Conservation (phyloP, 2,888 invertebrate genomes). For the Polydrusus pterygomalis region DNA sequence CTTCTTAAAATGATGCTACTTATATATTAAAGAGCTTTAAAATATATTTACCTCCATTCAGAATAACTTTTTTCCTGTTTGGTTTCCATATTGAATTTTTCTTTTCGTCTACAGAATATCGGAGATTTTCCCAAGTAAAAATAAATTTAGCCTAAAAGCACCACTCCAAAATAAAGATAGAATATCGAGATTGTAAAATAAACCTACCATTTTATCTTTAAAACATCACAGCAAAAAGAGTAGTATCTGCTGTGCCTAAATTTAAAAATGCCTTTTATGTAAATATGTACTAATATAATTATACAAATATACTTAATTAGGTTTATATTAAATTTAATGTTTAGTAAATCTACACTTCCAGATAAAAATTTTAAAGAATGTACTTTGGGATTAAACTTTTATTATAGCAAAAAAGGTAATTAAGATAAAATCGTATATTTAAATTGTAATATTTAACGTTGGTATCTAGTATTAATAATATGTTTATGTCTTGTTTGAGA, state of each 20-base stretch:
- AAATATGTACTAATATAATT: conserved; percentile 23
- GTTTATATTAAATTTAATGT: too few species aligned
- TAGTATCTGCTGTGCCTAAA: conserved; percentile 4
- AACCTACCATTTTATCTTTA: conserved; percentile 34
- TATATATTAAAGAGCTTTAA: not conserved
- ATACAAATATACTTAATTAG: not conserved
- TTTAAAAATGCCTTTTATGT: conserved; percentile 12
- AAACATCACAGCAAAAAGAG: not conserved
- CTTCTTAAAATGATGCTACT: not conserved
- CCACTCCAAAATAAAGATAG: not conserved
- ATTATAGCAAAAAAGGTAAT: too few species aligned
- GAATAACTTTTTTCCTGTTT: conserved; percentile 56
- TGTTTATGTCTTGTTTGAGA: too few species aligned
- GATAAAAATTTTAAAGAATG: too few species aligned
- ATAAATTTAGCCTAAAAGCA: conserved; percentile 55
- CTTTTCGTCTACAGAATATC: conserved; percentile 54
- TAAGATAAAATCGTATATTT: too few species aligned
- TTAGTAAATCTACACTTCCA: too few species aligned
- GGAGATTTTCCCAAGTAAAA: conserved; percentile 59
- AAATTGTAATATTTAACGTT: too few species aligned
- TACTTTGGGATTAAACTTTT: too few species aligned
- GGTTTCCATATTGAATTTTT: conserved; percentile 53
- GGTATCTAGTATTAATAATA: too few species aligned
- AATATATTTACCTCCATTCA: conserved; percentile 59
- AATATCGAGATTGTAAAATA: not conserved